phyloP scores from a whole-genome alignment of 2,113 vertebrate genomes.

The Myotis davidii region DNA sequence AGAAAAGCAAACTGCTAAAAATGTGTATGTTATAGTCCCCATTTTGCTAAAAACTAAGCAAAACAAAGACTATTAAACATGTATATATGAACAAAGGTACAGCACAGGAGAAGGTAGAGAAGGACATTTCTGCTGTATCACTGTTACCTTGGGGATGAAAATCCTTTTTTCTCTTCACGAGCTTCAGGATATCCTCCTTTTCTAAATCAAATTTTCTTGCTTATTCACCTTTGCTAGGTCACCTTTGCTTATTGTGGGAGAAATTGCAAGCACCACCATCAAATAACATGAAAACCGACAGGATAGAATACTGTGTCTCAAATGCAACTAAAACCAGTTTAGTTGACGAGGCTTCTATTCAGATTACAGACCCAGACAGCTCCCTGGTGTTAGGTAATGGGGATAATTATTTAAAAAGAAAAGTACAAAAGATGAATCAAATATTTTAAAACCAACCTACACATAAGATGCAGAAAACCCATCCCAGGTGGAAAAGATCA shows the following conservation, averaged over 20 bases:
- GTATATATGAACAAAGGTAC: too few relatives aligned
- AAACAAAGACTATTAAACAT: too few relatives aligned
- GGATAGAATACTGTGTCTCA: constrained; percentile 48
- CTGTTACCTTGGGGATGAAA: constrained; percentile 48
- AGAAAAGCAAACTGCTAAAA: too few relatives aligned
- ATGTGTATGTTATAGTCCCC: too few relatives aligned
- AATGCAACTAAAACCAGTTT: constrained; percentile 46
- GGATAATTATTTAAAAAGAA: constrained; percentile 36
- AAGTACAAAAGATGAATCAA: background rate
- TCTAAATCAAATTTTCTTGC: constrained; percentile 69
- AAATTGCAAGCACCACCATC: constrained; percentile 56
- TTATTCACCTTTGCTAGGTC: constrained; percentile 75
- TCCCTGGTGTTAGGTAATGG: constrained; percentile 35
- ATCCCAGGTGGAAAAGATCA: constrained; percentile 9
- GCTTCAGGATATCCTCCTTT: constrained; percentile 61
- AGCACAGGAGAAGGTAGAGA: too few relatives aligned
- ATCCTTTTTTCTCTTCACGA: constrained; percentile 53
- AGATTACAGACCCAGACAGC: background rate
- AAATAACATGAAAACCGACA: constrained; percentile 66
- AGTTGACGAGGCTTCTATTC: constrained; percentile 46
- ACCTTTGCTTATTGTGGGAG: constrained; percentile 64
- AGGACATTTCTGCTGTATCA: too few relatives aligned
- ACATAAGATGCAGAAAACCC: background rate
- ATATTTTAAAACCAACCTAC: constrained; percentile 31
- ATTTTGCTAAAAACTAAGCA: too few relatives aligned